phyloP scores from a whole-genome alignment of 2,797 vertebrate species.

The Dicrostonyx torquatus region DNA sequence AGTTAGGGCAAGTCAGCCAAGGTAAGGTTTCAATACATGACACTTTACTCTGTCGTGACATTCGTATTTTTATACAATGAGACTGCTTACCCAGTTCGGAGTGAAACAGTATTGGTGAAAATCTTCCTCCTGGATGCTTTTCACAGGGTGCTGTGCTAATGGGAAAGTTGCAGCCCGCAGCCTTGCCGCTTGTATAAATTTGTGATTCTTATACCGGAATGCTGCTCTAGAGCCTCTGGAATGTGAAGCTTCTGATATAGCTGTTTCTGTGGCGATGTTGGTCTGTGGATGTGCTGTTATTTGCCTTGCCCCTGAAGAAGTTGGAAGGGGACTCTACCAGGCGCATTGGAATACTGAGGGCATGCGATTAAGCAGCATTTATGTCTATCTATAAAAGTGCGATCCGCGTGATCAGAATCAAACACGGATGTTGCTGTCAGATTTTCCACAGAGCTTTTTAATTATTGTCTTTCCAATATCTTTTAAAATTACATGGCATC shows the following conservation, averaged over 20 bases:
- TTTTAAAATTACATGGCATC: slow-evolving; percentile 50
- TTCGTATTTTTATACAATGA: slow-evolving; percentile 39
- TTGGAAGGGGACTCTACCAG: slow-evolving; percentile 63
- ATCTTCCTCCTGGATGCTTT: slow-evolving; percentile 11
- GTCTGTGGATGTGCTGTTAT: slow-evolving; percentile 52
- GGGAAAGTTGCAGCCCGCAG: slow-evolving; percentile 72
- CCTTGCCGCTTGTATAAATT: slow-evolving; percentile 1
- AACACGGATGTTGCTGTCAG: slow-evolving; percentile 9
- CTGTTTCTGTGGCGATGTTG: slow-evolving; percentile 55
- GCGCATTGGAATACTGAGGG: slow-evolving; percentile 44
- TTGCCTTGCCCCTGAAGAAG: slow-evolving; percentile 74
- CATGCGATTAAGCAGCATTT: neutral
- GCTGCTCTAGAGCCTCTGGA: slow-evolving; percentile 44
- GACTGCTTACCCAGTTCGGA: slow-evolving; percentile 58
- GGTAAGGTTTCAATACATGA: slow-evolving; percentile 85
- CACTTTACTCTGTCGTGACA: slow-evolving; percentile 76
- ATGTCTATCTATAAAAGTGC: slow-evolving; percentile 45
- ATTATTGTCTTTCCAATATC: slow-evolving; percentile 13
- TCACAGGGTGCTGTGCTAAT: neutral
- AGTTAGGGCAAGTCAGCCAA: slow-evolving; percentile 88
- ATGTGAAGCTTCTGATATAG: slow-evolving; percentile 49
- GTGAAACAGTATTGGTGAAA: slow-evolving; percentile 33
- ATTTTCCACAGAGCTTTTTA: slow-evolving; percentile 51
- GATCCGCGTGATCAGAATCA: neutral
- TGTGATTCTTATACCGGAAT: slow-evolving; percentile 63